Percentiles rank a stretch among this genome's conserved stretches.
Evolutionary conservation across 37 sponge, comb jelly and placozoan species (phyloP).

Genomic region (Spongilla lacustris): DNA sequence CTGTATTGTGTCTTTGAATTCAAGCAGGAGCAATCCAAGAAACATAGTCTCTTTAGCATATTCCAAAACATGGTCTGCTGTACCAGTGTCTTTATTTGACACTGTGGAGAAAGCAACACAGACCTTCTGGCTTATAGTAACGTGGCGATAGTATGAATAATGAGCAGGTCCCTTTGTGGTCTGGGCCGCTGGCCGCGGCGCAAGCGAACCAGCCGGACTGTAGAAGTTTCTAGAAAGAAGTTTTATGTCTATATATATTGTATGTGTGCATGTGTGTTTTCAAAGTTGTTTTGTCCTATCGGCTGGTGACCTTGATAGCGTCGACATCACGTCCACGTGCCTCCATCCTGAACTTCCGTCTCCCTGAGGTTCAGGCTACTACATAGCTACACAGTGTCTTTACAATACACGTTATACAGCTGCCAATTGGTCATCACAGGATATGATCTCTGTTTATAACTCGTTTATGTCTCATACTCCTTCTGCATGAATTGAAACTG

Average conservation of each 20-base stretch:
- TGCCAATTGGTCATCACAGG: background rate
- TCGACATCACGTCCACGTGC: too few species aligned
- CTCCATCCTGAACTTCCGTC: too few species aligned
- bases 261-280: too few species aligned
- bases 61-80: constrained; percentile 6
- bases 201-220: too few species aligned
- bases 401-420: background rate
- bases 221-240: too few species aligned
- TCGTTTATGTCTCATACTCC: constrained; percentile 10
- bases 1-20: constrained; percentile 30
- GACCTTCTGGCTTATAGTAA: background rate
- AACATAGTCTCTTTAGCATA: constrained; percentile 24
- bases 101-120: constrained; percentile 17
- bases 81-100: background rate
- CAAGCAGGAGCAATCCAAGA: constrained; percentile 31
- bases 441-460: constrained; percentile 2
- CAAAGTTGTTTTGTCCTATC: too few species aligned
- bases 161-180: too few species aligned
- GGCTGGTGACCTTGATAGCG: too few species aligned
- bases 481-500: constrained; percentile 44
- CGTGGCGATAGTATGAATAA: too few species aligned
- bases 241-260: too few species aligned
- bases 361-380: too few species aligned
- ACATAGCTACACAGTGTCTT: background rate
- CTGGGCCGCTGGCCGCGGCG: too few species aligned